Evolutionary conservation across 2,113 vertebrate species (phyloP).

Genomic region (Rhabdomys dilectus): DNA sequence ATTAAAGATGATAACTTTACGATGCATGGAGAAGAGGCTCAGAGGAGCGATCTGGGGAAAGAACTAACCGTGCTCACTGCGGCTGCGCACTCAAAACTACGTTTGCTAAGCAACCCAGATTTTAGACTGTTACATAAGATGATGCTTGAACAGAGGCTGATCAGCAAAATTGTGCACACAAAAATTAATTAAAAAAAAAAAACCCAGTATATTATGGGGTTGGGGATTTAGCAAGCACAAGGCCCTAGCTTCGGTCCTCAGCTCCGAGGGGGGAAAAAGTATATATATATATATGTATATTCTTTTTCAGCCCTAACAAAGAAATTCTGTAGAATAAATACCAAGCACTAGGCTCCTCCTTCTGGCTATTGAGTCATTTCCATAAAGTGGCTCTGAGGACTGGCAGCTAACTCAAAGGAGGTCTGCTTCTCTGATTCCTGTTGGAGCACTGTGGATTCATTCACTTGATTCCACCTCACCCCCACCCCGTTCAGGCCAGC

Average conservation of each 20-base stretch:
- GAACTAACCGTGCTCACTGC: not conserved
- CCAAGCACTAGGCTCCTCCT: rapidly evolving
- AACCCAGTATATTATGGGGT: no score
- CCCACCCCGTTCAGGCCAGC: no score
- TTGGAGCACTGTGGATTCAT: no score
- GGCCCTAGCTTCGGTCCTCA: no score
- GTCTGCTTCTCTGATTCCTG: not conserved
- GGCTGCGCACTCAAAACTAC: slow-evolving; percentile 56
- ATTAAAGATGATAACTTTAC: slow-evolving; percentile 86
- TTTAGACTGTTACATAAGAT: not conserved
- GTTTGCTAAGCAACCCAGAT: not conserved
- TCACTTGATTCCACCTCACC: no score
- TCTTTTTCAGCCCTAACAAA: not conserved
- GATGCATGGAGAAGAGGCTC: not conserved
- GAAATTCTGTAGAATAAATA: not conserved
- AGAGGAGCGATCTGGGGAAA: no score
- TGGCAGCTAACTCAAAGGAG: no score
- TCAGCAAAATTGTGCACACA: not conserved
- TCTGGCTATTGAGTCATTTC: not conserved
- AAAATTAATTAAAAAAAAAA: not conserved
- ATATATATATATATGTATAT: not conserved
- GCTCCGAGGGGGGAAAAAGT: rapidly evolving
- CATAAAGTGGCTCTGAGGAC: not conserved
- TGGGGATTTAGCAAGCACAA: no score
- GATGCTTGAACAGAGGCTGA: not conserved